phyloP scores from a whole-genome alignment of 30 jellyfish, hydroid and myxozoan genomes.

The Aurelia aurita region DNA sequence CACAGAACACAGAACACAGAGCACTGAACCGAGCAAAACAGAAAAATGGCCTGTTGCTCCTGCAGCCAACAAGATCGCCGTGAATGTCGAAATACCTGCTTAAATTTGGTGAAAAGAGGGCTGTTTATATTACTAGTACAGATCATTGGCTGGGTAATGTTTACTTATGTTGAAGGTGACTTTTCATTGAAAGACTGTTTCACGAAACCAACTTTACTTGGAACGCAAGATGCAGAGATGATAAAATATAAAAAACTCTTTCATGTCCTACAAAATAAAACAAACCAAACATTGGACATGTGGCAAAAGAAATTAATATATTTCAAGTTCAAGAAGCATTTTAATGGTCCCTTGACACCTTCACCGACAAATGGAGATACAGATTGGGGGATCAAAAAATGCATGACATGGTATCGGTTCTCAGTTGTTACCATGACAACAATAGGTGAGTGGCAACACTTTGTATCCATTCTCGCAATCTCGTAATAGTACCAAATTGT shows the following conservation, averaged over 20 bases:
- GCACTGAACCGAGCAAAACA: too few relatives aligned
- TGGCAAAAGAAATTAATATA: conserved; percentile 6
- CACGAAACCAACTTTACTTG: not conserved
- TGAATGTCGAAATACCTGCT: too few relatives aligned
- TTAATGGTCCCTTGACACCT: conserved; percentile 22
- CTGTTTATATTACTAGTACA: not conserved
- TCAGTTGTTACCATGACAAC: conserved; percentile 61
- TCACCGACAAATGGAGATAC: not conserved
- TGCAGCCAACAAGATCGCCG: too few relatives aligned
- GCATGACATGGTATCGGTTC: conserved; percentile 67
- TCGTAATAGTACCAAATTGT: too few relatives aligned
- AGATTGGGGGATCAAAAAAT: not conserved
- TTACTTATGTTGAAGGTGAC: conserved; percentile 49
- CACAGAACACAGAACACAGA: too few relatives aligned
- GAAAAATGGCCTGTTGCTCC: too few relatives aligned
- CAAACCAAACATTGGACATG: not conserved
- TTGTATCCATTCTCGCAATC: too few relatives aligned
- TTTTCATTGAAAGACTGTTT: conserved; percentile 35
- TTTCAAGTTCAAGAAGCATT: conserved; percentile 6
- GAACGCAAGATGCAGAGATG: conserved; percentile 10
- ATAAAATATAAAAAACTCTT: conserved; percentile 2
- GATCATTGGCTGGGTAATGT: conserved; percentile 49
- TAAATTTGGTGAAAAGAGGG: not conserved
- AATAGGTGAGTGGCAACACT: conserved; percentile 33
- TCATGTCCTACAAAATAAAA: conserved; percentile 6